Evolutionary conservation across 2,113 vertebrate species (phyloP), one percentile per base, ranked within the genome.

Genomic region (Trachemys scripta): DNA sequence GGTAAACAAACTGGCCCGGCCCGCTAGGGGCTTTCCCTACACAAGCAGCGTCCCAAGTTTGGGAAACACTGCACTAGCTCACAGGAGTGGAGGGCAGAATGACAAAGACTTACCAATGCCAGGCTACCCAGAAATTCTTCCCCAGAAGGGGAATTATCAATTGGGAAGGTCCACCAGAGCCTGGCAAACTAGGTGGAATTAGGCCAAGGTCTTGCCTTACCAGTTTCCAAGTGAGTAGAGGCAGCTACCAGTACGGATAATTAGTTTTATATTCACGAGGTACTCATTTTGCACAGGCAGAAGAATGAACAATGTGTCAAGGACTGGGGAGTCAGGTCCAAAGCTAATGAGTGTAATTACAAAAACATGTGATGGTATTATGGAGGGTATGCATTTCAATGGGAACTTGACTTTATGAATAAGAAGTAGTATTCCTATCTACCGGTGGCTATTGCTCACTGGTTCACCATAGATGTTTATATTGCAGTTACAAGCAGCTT

Each of bases 261-360:
- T 9, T 19, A 47, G 10, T 51, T 78, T 54, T n/a, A 69, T 31
- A 49, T 19, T 35, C 0, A 0, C 17, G 6, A 6, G 29, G 5
- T 56, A 24, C 22, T 83, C 2, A 3, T 42, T 76, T 76, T 76
- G 38, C 38, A 76, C 5, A 24, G 22, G 42, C 5, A 45, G 13
- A 25, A 49, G 16, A 22, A 38, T 57, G 19, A 12, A 42, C 29
- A 82, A 20, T 27, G 8, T 49, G 11, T 45, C 59, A 50, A 3
- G 2, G 25, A 11, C 25, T 54, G 24, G 24, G 25, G 56, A 86
- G 13, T 25, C 11, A 4, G 24, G 24, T 9, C 22, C 38, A 76
- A 8, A 76, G 42, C 72, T 45, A 42, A 6, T 76, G 45, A 38
- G 42, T 69, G 16, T 31, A 35, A 65, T 65, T 65, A 57, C 24